phyloP scores from a whole-genome alignment of 2,797 vertebrate species.

The Xenentodon cancila region DNA sequence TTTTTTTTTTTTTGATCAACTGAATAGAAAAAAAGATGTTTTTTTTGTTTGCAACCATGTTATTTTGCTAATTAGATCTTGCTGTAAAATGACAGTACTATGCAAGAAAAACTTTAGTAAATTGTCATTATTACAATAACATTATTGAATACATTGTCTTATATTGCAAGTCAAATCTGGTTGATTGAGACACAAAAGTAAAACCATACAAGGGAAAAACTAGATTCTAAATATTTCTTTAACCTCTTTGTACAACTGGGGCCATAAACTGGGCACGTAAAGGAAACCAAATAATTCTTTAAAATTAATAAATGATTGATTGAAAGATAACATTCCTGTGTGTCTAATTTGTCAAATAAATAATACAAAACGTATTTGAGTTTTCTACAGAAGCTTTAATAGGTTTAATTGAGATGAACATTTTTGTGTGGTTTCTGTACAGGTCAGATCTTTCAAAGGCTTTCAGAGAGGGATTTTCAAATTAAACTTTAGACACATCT shows the following conservation, averaged over 20 bases:
- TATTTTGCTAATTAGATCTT: too few relatives aligned
- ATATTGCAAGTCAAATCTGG: not conserved
- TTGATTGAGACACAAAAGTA: too few relatives aligned
- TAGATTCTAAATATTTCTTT: not conserved
- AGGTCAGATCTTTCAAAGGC: slow-evolving; percentile 38
- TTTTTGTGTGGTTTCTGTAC: slow-evolving; percentile 43
- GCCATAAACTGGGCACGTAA: not conserved
- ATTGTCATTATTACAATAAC: too few relatives aligned
- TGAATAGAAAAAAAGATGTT: too few relatives aligned
- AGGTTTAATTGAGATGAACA: slow-evolving; percentile 53
- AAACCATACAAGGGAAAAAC: too few relatives aligned
- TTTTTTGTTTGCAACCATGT: too few relatives aligned
- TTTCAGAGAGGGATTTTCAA: slow-evolving; percentile 23
- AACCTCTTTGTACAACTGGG: not conserved
- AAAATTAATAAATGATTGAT: slow-evolving; percentile 58
- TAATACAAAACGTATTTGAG: slow-evolving; percentile 44
- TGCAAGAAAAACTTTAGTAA: too few relatives aligned
- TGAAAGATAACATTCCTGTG: slow-evolving; percentile 45
- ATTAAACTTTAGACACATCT: slow-evolving; percentile 31
- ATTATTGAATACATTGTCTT: not conserved
- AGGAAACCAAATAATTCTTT: slow-evolving; percentile 20
- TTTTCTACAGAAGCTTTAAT: slow-evolving; percentile 84
- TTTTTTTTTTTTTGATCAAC: too few relatives aligned
- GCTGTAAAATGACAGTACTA: too few relatives aligned
- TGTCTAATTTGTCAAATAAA: slow-evolving; percentile 48